Base-by-base conservation (phyloP, 2,113 vertebrate genomes). In the Myotis lucifugus region DNA sequence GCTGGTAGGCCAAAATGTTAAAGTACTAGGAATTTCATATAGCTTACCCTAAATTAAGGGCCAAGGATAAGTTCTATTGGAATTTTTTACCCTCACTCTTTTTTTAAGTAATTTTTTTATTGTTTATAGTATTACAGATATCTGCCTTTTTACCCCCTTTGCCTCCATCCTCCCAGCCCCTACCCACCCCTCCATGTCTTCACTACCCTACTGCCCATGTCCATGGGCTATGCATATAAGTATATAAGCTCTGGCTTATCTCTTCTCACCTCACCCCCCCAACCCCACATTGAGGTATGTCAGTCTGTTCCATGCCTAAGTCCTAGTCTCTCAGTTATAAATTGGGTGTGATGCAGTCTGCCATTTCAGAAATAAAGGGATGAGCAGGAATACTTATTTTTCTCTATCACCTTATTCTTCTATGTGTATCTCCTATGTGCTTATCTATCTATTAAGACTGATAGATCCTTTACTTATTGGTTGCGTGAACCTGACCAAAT, bases 1-100 rank as follows among this genome's bases (percentile, higher is more conserved):
- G 86, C 95, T 91, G 87, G 13, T 52, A 37, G n/a, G 48, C 61
- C 67, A 94, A 83, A 88, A 64, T 88, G 18, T 84, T 89, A 29
- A 78, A 42, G n/a, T 59, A 85, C 56, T 95, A 37, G 56, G 46
- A 85, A 88, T 90, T 88, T 93, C 18, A 85, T 85, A 73, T 76
- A 89, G 27, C 72, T 69, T 46, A 82, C 52, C 7, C 42, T 92
- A 87, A 93, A 72, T 82, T 76, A 50, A 81, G 84, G 79, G 23
- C 14, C 72, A 96, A 73, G 37, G 64, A 78, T 88, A 29, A 85
- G 85, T 88, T 95, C 11, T 69, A 17, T 70, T 93, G 90, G 14
- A 69, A 77, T 92, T 64, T 6, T 72, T 83, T 88, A 61, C 50
- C 50, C 46, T 81, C 67, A 29, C 5, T 73, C 25, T 88, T 96